These are phyloP conservation scores for Choreutis nemorana DNA, from an alignment of 2,888 invertebrate species.

Conservation along the genomic window DNA sequence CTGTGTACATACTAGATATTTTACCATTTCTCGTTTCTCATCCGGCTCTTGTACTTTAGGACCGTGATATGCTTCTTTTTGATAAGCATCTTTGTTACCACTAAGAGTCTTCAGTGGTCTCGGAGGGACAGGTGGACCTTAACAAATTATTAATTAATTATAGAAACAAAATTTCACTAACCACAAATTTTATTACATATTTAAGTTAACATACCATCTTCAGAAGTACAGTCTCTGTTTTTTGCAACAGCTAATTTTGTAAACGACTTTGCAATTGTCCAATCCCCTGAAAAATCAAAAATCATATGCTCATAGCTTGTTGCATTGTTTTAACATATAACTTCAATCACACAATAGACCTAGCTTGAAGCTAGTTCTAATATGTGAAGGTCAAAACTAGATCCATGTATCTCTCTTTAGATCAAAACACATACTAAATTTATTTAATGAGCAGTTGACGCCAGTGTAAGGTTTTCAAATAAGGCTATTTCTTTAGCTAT, in stretches of 20 bases:
- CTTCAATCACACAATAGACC: too few relatives aligned
- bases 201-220: slow-evolving; percentile 25
- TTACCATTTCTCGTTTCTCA: too few relatives aligned
- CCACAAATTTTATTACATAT: background rate
- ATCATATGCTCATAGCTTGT: too few relatives aligned
- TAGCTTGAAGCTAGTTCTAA: too few relatives aligned
- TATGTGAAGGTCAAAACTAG: too few relatives aligned
- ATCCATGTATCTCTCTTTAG: too few relatives aligned
- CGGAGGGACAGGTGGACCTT: slow-evolving; percentile 70
- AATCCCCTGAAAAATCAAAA: slow-evolving; percentile 33
- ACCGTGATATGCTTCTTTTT: slow-evolving; percentile 28
- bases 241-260: slow-evolving; percentile 30
- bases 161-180: background rate
- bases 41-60: slow-evolving; percentile 32
- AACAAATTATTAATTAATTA: slow-evolving; percentile 5
- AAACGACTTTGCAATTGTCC: slow-evolving; percentile 37
- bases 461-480: too few relatives aligned
- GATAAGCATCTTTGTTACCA: slow-evolving; percentile 18
- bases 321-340: too few relatives aligned
- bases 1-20: too few relatives aligned
- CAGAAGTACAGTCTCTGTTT: slow-evolving; percentile 21
- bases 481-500: too few relatives aligned
- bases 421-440: too few relatives aligned
- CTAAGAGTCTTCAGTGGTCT: slow-evolving; percentile 80
- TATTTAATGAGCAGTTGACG: too few relatives aligned